Evolutionary conservation across 2,888 invertebrate species (phyloP), one percentile per base, ranked within the genome.

Genomic region (Phaedon cochleariae): DNA sequence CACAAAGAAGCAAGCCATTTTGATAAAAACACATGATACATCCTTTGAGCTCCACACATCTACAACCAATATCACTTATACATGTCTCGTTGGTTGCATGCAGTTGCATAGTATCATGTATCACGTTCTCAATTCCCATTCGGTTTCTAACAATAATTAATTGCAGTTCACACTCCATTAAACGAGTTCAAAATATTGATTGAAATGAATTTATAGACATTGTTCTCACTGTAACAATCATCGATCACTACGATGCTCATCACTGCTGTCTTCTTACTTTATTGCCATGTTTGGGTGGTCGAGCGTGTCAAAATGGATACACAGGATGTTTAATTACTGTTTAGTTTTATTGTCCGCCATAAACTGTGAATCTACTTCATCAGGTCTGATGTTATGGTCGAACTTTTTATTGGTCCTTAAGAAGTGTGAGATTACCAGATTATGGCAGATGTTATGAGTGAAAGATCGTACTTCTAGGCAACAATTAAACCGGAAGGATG

Each of bases 261-360:
- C 31, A 34, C 31, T 34, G 31, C 2, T 9, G 1, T 12, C 41
- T 41, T 15, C 15, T 41, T 34, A 31, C 29, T 53, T 41, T n/a
- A 55, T 41, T 22, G 26, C 41, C 17, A 34, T 41, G 20, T 41
- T 55, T 41, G 41, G 55, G 55, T 55, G 55, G 55, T 55, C 55
- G 22, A 41, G 22, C 22, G n/a, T 55, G 17, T 10, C 37, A 17
- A 41, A 55, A 15, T 18, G 15, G 29, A 3, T 53, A 53, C 9
- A 55, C 41, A 41, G 22, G 22, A 41, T 31, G 31, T 31, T n/a
- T n/a, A 22, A 20, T 41, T 6, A 41, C 18, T 41, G 6, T 55
- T 55, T 20, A 9, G 41, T 55, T 41, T 31, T 34, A 41, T 41
- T 18, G 41, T 21, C 9, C 12, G 41, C 41, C 21, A 20, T 55